These are phyloP conservation scores for Cryptotermes secundus DNA, from an alignment of 1,140 invertebrate genomes.

Conservation along the genomic window DNA sequence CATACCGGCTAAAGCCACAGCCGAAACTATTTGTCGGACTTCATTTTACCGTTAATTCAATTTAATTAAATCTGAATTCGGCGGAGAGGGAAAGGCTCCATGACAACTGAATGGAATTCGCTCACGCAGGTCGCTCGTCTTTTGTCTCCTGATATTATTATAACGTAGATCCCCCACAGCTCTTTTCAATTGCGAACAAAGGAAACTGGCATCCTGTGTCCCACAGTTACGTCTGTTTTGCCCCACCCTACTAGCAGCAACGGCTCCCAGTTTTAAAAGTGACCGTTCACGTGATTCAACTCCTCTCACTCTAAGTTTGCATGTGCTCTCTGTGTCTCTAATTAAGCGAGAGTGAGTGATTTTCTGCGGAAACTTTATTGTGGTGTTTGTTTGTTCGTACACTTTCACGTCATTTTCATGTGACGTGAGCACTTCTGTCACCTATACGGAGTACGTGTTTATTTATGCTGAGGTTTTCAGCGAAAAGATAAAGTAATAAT, in stretches of 20 bases:
- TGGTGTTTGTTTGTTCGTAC: no score
- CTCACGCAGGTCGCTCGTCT: neutral
- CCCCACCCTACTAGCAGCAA: no score
- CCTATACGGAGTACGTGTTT: no score
- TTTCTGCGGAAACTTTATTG: no score
- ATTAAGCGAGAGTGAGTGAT: no score
- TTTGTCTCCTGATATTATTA: neutral
- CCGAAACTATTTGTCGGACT: neutral
- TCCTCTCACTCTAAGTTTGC: no score
- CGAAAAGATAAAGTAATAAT: no score
- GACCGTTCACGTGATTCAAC: neutral
- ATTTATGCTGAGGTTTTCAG: no score
- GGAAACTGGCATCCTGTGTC: neutral
- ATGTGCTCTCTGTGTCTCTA: no score
- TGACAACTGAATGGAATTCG: constrained; percentile 2
- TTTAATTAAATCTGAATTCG: neutral
- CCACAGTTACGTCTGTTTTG: no score
- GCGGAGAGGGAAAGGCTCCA: neutral
- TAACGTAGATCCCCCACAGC: neutral
- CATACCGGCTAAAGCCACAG: neutral
- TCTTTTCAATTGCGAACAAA: constrained; percentile 6
- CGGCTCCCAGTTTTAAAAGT: neutral
- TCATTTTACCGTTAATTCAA: neutral
- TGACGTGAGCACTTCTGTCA: no score
- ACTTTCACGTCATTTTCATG: no score